Evolutionary conservation across 1,140 invertebrate genomes (phyloP), one percentile per base, ranked within the genome.

Genomic region (Tyrophagus putrescentiae): DNA sequence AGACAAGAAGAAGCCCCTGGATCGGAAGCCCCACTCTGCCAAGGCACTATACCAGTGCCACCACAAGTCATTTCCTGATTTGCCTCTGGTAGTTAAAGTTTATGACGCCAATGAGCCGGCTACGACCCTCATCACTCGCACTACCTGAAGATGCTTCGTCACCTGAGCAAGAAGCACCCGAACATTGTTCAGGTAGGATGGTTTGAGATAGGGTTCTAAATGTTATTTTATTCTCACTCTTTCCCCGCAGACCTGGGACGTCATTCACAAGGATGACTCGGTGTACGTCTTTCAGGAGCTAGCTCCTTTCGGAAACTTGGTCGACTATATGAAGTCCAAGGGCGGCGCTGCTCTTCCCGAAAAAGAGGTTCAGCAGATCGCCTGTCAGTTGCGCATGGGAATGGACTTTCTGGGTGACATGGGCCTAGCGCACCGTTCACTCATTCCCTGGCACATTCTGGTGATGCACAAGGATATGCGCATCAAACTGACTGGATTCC

Each of bases 371-470:
- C n/a, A n/a, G 2, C n/a, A n/a, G 6, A 13, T 9, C 3, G 2
- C 41, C 16, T 32, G 28, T 16, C 34, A 59, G 32, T n/a, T 59
- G 11, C 5, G 6, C 5, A 45, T 16, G 13, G 57, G 41, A 16
- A n/a, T 59, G n/a, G 57, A 59, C 39, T 59, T 23, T 45, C 28
- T 59, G 6, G 57, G 57, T 29, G 57, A 59, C 27, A 42, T 59
- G 25, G 57, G 57, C 13, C 13, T 59, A 13, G 31, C 9, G 3
- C 57, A 59, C 34, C 34, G 57, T 18, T 9, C 36, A 9, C 28
- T 59, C 21, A 31, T 28, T 25, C 57, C 57, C 5, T 16, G 21
- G 27, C 39, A 59, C 23, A 28, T 59, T 44, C n/a, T 59, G 27
- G 13, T 59, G 13, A 23, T 21, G 28, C 36, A 59, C 23, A 39